Base-by-base conservation (phyloP, 2,113 vertebrate species). In the Chascanopsetta lugubris region DNA sequence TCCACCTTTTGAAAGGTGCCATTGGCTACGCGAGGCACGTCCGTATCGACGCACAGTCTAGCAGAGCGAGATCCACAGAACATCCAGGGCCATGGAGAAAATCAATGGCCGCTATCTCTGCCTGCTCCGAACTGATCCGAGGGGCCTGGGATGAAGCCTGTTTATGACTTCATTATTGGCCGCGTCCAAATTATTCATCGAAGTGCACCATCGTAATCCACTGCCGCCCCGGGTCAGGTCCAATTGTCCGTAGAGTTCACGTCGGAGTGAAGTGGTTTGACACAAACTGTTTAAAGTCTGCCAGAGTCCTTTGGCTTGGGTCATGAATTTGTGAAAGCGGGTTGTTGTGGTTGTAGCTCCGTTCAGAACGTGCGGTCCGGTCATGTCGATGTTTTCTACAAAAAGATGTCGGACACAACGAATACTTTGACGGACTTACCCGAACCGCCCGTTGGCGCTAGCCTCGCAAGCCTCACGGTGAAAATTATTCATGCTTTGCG, bases 11-110 rank as follows among this genome's bases (percentile, higher is more conserved):
- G 82, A 88, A 88, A 80, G 77, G 58, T 79, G 76, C 63, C 60
- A 84, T 87, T 87, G 82, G 64, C 32, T 38, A 88, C 76, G 72
- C 90, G 5, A 43, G 46, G 81, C 89, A 89, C 79, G 86, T 88
- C 67, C 48, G 79, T 87, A 90, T 90, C 78, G 89, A 89, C 72
- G 80, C 68, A 56, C 72, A 88, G 87, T 88, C 86, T 77, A n/a
- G 70, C 74, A 78, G 84, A 80, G 73, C 38, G n/a, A 69, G 84
- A 85, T 82, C 78, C 83, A 69, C 73, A 68, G 49, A 79, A 85
- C 72, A 77, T 84, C 79, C 75, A 79, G 85, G 83, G 80, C 82
- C 70, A 50, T 43, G 72, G 58, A 79, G 72, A 82, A 90, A 90
- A 90, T 92, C 90, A 72, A 91, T 92, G 87, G 62, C 72, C 81